These are phyloP conservation scores for Bathynomus jamesi DNA, from an alignment of 1,140 invertebrate species.

Conservation along the genomic window DNA sequence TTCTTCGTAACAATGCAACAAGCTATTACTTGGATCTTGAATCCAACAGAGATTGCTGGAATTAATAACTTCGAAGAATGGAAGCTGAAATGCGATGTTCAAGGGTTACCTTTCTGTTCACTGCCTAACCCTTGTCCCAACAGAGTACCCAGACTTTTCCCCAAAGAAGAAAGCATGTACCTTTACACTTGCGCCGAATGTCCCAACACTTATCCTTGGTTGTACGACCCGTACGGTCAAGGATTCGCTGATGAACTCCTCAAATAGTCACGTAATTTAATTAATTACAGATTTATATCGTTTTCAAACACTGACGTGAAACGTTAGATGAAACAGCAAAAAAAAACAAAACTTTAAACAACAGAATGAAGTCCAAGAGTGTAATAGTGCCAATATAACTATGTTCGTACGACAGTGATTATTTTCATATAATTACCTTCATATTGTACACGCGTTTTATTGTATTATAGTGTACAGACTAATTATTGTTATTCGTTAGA, in stretches of 20 bases:
- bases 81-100: conserved; percentile 40
- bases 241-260: conserved; percentile 44
- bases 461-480: neutral
- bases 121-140: conserved; percentile 37
- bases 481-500: neutral
- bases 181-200: conserved; percentile 92
- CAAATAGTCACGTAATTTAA: neutral
- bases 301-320: neutral
- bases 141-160: conserved; percentile 31
- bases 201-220: conserved; percentile 90
- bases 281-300: neutral
- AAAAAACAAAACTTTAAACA: neutral
- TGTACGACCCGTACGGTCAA: conserved; percentile 86
- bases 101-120: conserved; percentile 36
- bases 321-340: neutral
- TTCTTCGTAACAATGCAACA: conserved; percentile 57
- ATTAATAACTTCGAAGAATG: conserved; percentile 45
- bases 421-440: neutral
- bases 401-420: neutral
- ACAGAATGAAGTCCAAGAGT: neutral
- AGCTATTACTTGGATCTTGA: conserved; percentile 44
- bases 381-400: neutral
- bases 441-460: neutral
- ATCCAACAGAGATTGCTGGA: conserved; percentile 42
- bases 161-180: conserved; percentile 72